Conservation (phyloP, 2,888 invertebrate species). For the Aphodius sticticus region DNA sequence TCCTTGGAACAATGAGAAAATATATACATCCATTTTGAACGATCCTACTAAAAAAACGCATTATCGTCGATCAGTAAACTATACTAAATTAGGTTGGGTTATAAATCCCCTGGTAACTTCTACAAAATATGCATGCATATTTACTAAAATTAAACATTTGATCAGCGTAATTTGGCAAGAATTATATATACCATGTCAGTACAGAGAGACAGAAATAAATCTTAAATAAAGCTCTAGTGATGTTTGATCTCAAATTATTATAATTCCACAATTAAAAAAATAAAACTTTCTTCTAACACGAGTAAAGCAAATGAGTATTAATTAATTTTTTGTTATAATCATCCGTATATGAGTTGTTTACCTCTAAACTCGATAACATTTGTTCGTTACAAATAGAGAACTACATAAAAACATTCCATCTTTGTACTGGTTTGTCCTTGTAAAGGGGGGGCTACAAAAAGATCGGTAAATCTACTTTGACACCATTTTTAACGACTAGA, state of each 20-base stretch:
- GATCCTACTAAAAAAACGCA: background rate
- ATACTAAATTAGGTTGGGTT: background rate
- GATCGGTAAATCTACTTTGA: conserved; percentile 4
- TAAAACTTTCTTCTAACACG: background rate
- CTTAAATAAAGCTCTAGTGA: background rate
- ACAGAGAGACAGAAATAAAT: background rate
- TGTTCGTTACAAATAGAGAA: background rate
- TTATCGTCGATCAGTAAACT: background rate
- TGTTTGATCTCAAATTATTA: background rate
- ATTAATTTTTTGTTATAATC: background rate
- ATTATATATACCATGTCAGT: background rate
- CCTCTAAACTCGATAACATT: background rate
- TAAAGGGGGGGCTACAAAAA: background rate
- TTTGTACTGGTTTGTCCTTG: background rate
- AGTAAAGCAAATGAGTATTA: background rate
- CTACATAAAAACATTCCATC: background rate
- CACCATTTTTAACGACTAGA: conserved; percentile 11
- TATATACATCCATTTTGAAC: conserved; percentile 4
- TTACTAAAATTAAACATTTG: background rate
- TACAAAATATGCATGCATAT: background rate
- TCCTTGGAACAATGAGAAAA: background rate
- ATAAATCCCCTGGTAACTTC: background rate
- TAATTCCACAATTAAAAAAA: background rate
- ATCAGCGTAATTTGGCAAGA: background rate
- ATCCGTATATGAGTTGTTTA: background rate